Evolutionary conservation across 2,113 vertebrate species (phyloP), one percentile per base, ranked within the genome.

Genomic region (Barnardius zonarius): DNA sequence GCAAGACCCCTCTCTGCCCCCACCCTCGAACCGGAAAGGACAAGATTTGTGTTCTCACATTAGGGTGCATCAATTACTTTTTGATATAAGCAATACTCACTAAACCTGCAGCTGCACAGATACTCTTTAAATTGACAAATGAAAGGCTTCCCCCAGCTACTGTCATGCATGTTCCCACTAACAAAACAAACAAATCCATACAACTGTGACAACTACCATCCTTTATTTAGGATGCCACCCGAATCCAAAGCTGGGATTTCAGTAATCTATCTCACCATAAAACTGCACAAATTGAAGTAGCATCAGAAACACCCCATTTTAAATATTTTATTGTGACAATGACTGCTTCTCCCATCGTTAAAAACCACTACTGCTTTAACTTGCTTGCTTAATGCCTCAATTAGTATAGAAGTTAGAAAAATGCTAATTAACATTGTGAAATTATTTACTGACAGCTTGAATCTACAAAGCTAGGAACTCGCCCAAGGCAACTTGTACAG

Each of bases 361-460:
- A 91, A 93, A 96, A 62, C 90, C 69, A 86, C 69, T 88, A 84
- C 76, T 85, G 95, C 93, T 94, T 90, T 90, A 92, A 93, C 83
- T 92, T 92, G 87, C 93, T 96, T 97, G 95, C 93, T 97, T 96
- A 97, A 96, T 96, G 87, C 83, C 97, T 96, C 93, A 95, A 95
- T 92, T 96, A 96, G 90, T 93, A 95, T 1, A 96, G 78, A 95
- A 97, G 95, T 88, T 97, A 69, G 77, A 97, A 87, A 97, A 97
- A 96, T 89, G 73, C 91, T 97, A 98, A 98, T 97, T 97, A 98
- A 97, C 86, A 89, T 17, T 67, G 90, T 46, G 86, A 95, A 97
- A 97, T 97, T 97, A 97, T 95, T 95, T 97, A 96, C 90, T 12
- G 85, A 97, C 96, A 97, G 95, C 94, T 96, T 96, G 80, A 95